These are phyloP conservation scores for Echinometra lucunter DNA, from an alignment of 53 echinoderm and acorn worm genomes.

Conservation along the genomic window DNA sequence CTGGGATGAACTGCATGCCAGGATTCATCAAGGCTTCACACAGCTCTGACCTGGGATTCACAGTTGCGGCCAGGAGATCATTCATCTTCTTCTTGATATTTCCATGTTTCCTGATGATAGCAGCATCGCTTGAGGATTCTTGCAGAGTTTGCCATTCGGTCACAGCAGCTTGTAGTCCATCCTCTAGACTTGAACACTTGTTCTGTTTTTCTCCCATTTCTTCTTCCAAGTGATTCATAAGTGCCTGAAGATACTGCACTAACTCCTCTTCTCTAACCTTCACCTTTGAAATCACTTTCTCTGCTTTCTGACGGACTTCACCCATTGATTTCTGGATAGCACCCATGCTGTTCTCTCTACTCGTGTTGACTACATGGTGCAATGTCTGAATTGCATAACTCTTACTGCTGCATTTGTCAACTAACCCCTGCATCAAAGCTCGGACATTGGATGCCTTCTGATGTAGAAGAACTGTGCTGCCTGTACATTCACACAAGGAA, in stretches of 20 bases:
- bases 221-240: background rate
- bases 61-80: constrained; percentile 13
- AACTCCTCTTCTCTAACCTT: constrained; percentile 17
- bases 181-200: constrained; percentile 32
- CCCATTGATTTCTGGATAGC: background rate
- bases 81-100: constrained; percentile 18
- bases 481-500: background rate
- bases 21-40: background rate
- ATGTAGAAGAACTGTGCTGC: background rate
- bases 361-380: constrained; percentile 34
- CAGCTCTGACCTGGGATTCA: background rate
- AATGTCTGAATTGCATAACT: constrained; percentile 3
- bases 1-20: constrained; percentile 42
- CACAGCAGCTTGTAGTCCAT: constrained; percentile 23
- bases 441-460: constrained; percentile 1
- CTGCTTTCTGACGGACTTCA: constrained; percentile 43
- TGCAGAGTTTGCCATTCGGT: constrained; percentile 3
- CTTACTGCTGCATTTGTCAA: constrained; percentile 40
- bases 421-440: background rate
- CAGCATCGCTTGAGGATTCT: background rate
- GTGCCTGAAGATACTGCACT: background rate
- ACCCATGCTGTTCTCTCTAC: background rate
- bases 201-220: constrained; percentile 31
- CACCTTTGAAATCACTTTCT: constrained; percentile 7
- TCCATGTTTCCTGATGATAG: background rate